phyloP scores from a whole-genome alignment of 2,888 invertebrate species.

The Lepidocyrtoides sp. region DNA sequence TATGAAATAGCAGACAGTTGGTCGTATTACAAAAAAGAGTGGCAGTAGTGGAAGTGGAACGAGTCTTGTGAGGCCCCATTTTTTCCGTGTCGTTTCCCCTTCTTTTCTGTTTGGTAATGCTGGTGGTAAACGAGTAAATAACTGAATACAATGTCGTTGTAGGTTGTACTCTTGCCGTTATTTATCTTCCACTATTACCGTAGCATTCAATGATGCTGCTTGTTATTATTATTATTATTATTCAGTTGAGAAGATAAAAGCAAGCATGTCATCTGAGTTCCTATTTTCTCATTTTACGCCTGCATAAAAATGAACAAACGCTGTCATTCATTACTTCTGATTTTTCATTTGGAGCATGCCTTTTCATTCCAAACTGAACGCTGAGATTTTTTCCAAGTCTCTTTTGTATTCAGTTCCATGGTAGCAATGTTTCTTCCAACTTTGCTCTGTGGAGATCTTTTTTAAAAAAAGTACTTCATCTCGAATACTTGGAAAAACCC shows the following conservation, averaged over 20 bases:
- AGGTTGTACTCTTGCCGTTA: neutral
- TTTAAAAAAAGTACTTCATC: too few relatives aligned
- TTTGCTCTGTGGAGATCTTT: too few relatives aligned
- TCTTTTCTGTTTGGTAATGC: neutral
- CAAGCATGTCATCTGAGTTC: neutral
- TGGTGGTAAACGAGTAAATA: neutral
- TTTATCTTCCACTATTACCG: constrained; percentile 5
- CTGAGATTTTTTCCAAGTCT: too few relatives aligned
- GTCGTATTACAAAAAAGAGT: too few relatives aligned
- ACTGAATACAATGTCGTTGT: neutral
- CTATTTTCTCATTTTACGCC: constrained; percentile 67
- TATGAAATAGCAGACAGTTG: too few relatives aligned
- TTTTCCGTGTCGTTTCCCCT: neutral
- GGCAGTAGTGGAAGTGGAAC: neutral
- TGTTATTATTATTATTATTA: too few relatives aligned
- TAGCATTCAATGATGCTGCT: neutral
- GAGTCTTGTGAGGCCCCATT: neutral
- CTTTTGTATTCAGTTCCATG: neutral
- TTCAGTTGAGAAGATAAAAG: neutral
- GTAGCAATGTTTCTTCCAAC: neutral
- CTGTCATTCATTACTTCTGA: constrained; percentile 54
- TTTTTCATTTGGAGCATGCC: constrained; percentile 26
- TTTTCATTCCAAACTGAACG: too few relatives aligned
- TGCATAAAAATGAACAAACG: constrained; percentile 68
- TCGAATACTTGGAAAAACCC: too few relatives aligned